Evolutionary conservation across 2,888 invertebrate species (phyloP).

Genomic region (Cordilura impudica): DNA sequence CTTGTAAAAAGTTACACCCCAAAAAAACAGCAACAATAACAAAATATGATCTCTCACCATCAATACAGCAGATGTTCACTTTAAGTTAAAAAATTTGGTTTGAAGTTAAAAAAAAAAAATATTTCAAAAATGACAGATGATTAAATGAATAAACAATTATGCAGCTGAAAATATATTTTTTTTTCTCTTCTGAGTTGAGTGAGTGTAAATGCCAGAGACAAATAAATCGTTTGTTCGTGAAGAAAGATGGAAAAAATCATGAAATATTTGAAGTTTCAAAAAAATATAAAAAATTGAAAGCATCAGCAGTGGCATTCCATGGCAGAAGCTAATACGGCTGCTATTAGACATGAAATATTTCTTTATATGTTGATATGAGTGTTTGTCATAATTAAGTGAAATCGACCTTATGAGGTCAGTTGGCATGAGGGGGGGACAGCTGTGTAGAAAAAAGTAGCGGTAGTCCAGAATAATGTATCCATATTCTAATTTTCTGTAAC

Average conservation of each 20-base stretch:
- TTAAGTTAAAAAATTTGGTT: not conserved
- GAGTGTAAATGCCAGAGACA: not conserved
- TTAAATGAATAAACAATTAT: conserved; percentile 38
- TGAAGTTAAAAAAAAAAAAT: conserved; percentile 4
- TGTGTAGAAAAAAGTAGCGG: not conserved
- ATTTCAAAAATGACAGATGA: conserved; percentile 48
- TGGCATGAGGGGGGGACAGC: not conserved
- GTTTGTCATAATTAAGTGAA: conserved; percentile 29
- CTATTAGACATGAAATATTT: not conserved
- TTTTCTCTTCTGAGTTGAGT: too few relatives aligned
- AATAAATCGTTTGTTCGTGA: not conserved
- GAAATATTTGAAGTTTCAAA: not conserved
- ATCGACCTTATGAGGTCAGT: conserved; percentile 35
- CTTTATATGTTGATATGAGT: not conserved
- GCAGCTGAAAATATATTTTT: conserved; percentile 19
- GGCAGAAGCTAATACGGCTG: not conserved
- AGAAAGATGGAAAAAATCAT: not conserved
- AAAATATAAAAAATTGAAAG: not conserved
- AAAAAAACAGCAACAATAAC: not conserved
- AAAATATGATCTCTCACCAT: not conserved
- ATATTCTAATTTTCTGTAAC: not conserved
- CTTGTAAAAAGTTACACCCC: not conserved
- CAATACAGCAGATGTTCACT: not conserved
- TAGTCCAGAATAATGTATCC: not conserved
- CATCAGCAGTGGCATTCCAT: not conserved